Evolutionary conservation across 2,797 vertebrate species (phyloP), one percentile per base, ranked within the genome.

Genomic region (Bradypodion pumilum): DNA sequence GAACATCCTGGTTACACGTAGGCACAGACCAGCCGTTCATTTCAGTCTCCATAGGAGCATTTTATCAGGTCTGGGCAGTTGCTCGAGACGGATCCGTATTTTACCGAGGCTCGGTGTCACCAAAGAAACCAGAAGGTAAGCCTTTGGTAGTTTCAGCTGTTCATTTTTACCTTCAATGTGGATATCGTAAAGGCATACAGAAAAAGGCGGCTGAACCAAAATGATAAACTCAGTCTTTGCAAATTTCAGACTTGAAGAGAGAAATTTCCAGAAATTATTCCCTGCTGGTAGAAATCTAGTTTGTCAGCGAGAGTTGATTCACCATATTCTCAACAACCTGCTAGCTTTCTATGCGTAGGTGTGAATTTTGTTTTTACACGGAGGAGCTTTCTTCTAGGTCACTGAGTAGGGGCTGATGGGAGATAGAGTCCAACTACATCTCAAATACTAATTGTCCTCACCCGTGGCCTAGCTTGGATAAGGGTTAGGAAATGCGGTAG

Each of bases 1-100:
- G 98, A 75, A 95, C 96, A 5, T 99, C 98, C 2, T 99, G 99
- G 99, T 97, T 99, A 62, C 99, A 99, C 0, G 96, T 99, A 23
- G 98, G 98, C 88, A 98, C 98, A 0, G 98, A 99, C 90, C 98
- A 99, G 92, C 97, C 98, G 74, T 99, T 99, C 73, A 95, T 97
- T 91, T 99, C 98, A 0, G 92, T 99, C 91, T 99, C 97, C 66
- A 94, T 99, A 0, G 98, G 99, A 37, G 96, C 96, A 10, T 97
- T 95, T 91, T 95, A 97, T 86, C 98, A 99, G 90, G 97, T 99
- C 70, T 99, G 99, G 99, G 98, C 98, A 4, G 94, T 99, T 29
- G 98, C 98, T 12, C 95, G 93, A 81, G 98, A 99, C 0, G 98
- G 99, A 32, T 98, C 99, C 1, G 96, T 98, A 7, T 99, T 99